phyloP scores from a whole-genome alignment of 2,888 invertebrate species.

The Pristionchus fissidentatus region DNA sequence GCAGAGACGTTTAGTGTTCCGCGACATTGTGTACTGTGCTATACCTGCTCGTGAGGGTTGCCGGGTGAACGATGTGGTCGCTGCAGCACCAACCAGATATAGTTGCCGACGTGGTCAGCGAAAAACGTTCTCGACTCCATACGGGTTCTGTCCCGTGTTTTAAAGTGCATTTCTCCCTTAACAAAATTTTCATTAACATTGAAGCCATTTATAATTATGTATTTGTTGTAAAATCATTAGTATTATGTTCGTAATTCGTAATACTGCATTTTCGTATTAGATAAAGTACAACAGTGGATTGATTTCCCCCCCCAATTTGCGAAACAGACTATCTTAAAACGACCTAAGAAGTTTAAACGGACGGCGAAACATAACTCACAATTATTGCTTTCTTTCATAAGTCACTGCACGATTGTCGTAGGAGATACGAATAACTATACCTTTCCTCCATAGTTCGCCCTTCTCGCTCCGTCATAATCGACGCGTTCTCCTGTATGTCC shows the following conservation, averaged over 20 bases:
- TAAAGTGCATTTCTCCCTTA: slow-evolving; percentile 44
- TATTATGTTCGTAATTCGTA: too few species aligned
- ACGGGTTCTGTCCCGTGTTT: slow-evolving; percentile 26
- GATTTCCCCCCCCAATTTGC: too few species aligned
- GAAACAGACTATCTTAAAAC: too few species aligned
- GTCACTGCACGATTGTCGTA: too few species aligned
- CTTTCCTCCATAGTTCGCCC: slow-evolving; percentile 44
- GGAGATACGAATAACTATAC: slow-evolving; percentile 1
- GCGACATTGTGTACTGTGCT: not conserved
- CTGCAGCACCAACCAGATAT: slow-evolving; percentile 67
- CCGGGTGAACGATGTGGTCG: slow-evolving; percentile 54
- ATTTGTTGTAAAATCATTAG: too few species aligned
- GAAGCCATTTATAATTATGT: too few species aligned
- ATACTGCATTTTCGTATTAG: too few species aligned
- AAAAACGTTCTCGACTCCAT: slow-evolving; percentile 56
- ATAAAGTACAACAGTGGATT: too few species aligned
- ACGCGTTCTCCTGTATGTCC: slow-evolving; percentile 4
- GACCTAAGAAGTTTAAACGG: too few species aligned
- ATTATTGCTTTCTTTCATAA: too few species aligned
- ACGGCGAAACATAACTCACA: too few species aligned
- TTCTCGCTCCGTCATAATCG: slow-evolving; percentile 39
- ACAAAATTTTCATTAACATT: slow-evolving; percentile 16
- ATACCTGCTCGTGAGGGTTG: slow-evolving; percentile 60
- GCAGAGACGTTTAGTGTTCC: slow-evolving; percentile 44
- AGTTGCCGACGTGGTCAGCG: slow-evolving; percentile 68